Evolutionary conservation across 1,140 invertebrate genomes (phyloP), one percentile per base, ranked within the genome.

Genomic region (Panulirus ornatus): DNA sequence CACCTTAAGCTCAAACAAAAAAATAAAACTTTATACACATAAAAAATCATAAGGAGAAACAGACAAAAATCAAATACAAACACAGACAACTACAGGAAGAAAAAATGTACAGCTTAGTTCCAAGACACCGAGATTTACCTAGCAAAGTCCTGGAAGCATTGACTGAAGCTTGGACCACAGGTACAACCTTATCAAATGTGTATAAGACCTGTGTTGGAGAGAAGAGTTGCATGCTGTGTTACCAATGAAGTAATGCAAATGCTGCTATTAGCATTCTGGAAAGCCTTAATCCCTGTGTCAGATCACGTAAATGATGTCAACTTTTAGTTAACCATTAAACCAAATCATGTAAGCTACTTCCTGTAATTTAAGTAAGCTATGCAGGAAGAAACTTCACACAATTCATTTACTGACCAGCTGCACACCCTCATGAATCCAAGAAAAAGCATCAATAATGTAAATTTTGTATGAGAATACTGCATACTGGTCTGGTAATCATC

Each of bases 121-220:
- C 58, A 27, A 66, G 11, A 66, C 9, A 85, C 34, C 38, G 85
- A 47, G 36, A 76, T 86, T 87, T 91, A 93, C 95, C 95, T 70
- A 97, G 92, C 84, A 97, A 93, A 9, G 95, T 96, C 54, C 95
- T 95, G 89, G 94, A 95, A 90, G 95, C 95, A 93, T 97, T 97
- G 2, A 97, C 95, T 11, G 96, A 96, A n/a, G 96, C 96, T 94
- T 97, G 97, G 84, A 97, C 95, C 42, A 97, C 94, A 93, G 96
- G 97, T 34, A 95, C 91, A 92, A 95, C 94, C 40, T 95, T 94
- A 14, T 95, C 92, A 93, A 97, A 96, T 34, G 94, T 95, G 93
- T 96, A 94, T 2, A 97, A 93, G 42, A 95, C 94, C 92, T 95
- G 93, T 54, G 58, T 54, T 44, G 30, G 96, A 93, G 44, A 79